Percentiles rank a stretch among this genome's conserved stretches.
Evolutionary conservation across 2,888 invertebrate species (phyloP).

Genomic region (Drosophila bunnanda): DNA sequence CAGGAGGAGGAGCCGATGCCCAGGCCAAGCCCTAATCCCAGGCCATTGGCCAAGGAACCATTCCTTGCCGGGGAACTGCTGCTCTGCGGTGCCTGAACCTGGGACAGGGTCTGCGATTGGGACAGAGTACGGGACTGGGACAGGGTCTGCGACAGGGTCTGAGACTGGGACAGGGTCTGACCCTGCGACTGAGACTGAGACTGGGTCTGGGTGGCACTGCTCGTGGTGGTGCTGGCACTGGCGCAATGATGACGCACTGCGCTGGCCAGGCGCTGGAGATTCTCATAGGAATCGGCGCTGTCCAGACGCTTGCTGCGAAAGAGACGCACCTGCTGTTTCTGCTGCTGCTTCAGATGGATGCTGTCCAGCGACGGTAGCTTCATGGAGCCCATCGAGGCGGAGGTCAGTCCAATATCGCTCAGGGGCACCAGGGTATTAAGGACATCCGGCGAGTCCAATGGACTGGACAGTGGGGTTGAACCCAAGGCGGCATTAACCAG

Average conservation of each 20-base stretch:
- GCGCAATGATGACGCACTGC: conserved; percentile 69
- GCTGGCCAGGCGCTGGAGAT: conserved; percentile 83
- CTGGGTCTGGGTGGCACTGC: conserved; percentile 30
- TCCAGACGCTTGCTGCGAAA: conserved; percentile 81
- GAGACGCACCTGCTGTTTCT: conserved; percentile 83
- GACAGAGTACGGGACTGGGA: conserved; percentile 3
- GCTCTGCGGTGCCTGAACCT: conserved; percentile 1
- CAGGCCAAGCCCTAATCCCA: conserved; percentile 53
- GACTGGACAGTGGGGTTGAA: conserved; percentile 91
- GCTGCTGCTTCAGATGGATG: conserved; percentile 81
- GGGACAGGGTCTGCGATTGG: conserved; percentile 6
- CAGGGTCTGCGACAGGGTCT: conserved; percentile 8
- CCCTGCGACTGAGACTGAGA: conserved; percentile 8
- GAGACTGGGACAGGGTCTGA: not conserved
- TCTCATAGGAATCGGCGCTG: conserved; percentile 83
- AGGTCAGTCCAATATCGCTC: conserved; percentile 84
- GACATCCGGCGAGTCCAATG: conserved; percentile 92
- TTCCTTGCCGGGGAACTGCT: conserved; percentile 59
- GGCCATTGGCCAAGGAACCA: conserved; percentile 58
- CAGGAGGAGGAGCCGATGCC: conserved; percentile 61
- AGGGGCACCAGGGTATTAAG: conserved; percentile 85
- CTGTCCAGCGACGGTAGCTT: conserved; percentile 85
- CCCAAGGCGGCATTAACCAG: conserved; percentile 93
- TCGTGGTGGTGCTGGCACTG: conserved; percentile 39
- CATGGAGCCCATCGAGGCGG: conserved; percentile 84